Conservation (phyloP, 2,113 vertebrate genomes). For the Prunella himalayana region DNA sequence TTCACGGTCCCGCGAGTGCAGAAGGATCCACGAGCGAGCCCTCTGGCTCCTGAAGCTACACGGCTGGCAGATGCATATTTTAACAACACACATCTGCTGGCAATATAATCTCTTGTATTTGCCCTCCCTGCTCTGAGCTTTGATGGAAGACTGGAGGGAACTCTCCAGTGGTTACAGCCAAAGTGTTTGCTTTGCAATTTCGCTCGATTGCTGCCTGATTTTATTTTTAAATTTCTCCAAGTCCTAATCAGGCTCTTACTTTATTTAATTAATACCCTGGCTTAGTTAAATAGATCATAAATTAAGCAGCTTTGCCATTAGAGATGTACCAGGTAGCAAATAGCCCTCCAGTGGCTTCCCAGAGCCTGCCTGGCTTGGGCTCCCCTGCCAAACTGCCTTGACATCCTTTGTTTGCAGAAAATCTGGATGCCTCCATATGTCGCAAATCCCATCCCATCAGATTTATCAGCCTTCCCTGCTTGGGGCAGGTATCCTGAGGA, state of each 20-base stretch:
- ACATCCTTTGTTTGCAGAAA: not conserved
- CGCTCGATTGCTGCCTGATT: slow-evolving; percentile 56
- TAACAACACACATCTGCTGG: slow-evolving; percentile 68
- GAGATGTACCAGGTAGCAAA: slow-evolving; percentile 45
- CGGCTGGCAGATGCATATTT: slow-evolving; percentile 62
- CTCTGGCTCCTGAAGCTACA: slow-evolving; percentile 38
- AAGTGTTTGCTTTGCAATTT: slow-evolving; percentile 79
- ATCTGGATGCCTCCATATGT: rapidly evolving
- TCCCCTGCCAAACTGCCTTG: not conserved
- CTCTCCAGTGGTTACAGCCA: slow-evolving; percentile 58
- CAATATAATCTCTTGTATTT: slow-evolving; percentile 61
- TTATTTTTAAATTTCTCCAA: slow-evolving; percentile 65
- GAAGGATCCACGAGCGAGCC: slow-evolving; percentile 46
- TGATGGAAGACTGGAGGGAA: slow-evolving; percentile 69
- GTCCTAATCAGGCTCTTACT: slow-evolving; percentile 73
- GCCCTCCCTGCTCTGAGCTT: slow-evolving; percentile 65
- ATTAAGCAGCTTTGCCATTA: slow-evolving; percentile 64
- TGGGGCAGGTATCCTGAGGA: not conserved
- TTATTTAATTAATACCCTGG: slow-evolving; percentile 79
- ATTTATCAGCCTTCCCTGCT: not conserved
- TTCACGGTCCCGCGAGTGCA: slow-evolving; percentile 1
- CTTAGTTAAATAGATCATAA: slow-evolving; percentile 77
- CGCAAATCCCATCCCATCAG: not conserved
- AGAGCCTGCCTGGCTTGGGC: not conserved
- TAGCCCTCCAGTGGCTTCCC: slow-evolving; percentile 14